These are phyloP conservation scores for Epizoanthus scotinus DNA, from an alignment of 92 coral and sea anemone species.

Conservation along the genomic window DNA sequence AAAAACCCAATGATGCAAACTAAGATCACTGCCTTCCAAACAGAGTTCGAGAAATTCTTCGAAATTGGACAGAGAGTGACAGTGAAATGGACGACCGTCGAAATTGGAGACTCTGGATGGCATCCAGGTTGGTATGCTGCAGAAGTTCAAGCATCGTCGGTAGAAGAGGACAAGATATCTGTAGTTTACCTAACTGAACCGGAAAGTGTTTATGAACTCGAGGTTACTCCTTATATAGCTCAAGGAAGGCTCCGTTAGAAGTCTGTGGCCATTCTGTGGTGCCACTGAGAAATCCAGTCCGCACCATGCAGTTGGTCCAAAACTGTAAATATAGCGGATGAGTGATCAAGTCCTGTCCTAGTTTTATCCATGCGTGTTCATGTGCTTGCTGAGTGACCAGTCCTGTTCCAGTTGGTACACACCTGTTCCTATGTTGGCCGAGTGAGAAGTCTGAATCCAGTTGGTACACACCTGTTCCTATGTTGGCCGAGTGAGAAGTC, in stretches of 20 bases:
- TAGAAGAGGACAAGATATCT: constrained; percentile 45
- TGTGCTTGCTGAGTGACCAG: no score
- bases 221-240: constrained; percentile 52
- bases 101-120: constrained; percentile 67
- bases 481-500: no score
- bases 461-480: no score
- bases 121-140: constrained; percentile 64
- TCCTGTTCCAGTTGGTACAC: no score
- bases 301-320: no score
- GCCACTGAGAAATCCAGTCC: no score
- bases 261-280: no score
- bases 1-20: background rate
- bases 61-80: constrained; percentile 56
- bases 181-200: constrained; percentile 57
- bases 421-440: no score
- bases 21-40: background rate
- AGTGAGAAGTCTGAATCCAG: no score
- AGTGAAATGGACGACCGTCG: constrained; percentile 58
- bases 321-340: no score
- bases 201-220: constrained; percentile 28
- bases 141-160: constrained; percentile 52
- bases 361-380: no score
- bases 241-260: constrained; percentile 46
- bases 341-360: no score
- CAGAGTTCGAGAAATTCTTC: constrained; percentile 16